Percentiles rank a stretch among this genome's conserved stretches.
These are phyloP conservation scores for Heliconius hortense DNA, from an alignment of 2,888 invertebrate genomes.

Conservation along the genomic window DNA sequence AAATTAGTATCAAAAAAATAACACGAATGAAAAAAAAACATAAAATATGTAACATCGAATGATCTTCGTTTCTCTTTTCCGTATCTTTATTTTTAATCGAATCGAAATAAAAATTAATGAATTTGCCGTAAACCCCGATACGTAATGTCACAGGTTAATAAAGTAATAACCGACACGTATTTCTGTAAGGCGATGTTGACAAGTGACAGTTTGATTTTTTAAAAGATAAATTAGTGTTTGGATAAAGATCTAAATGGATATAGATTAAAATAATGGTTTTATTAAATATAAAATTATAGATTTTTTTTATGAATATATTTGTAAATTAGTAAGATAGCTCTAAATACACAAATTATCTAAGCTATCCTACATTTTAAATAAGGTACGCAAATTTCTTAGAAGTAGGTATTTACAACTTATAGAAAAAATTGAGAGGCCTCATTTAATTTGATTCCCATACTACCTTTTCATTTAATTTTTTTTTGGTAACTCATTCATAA, in stretches of 20 bases:
- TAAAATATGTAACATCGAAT: neutral
- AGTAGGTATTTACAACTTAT: no score
- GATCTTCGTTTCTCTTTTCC: slow-evolving; percentile 24
- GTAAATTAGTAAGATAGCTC: neutral
- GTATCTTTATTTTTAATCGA: slow-evolving; percentile 33
- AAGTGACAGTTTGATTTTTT: neutral
- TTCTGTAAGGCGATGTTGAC: slow-evolving; percentile 17
- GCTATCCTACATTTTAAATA: neutral
- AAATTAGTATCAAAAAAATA: slow-evolving; percentile 22
- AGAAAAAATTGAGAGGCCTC: no score
- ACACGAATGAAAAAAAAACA: slow-evolving; percentile 8
- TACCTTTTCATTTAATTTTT: no score
- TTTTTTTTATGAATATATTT: neutral
- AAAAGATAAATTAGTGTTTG: slow-evolving; percentile 4
- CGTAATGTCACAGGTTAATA: slow-evolving; percentile 33
- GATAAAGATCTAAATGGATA: neutral
- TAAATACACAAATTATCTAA: neutral
- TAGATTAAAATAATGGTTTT: neutral
- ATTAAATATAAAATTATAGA: no score
- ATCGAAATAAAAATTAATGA: slow-evolving; percentile 36
- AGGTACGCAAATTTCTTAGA: no score
- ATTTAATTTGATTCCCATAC: no score
- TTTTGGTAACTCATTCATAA: no score
- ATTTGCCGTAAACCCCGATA: slow-evolving; percentile 34
- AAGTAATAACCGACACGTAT: slow-evolving; percentile 30